Evolutionary conservation across 2,113 vertebrate species (phyloP), one percentile per base, ranked within the genome.

Genomic region (Ptyas mucosa): DNA sequence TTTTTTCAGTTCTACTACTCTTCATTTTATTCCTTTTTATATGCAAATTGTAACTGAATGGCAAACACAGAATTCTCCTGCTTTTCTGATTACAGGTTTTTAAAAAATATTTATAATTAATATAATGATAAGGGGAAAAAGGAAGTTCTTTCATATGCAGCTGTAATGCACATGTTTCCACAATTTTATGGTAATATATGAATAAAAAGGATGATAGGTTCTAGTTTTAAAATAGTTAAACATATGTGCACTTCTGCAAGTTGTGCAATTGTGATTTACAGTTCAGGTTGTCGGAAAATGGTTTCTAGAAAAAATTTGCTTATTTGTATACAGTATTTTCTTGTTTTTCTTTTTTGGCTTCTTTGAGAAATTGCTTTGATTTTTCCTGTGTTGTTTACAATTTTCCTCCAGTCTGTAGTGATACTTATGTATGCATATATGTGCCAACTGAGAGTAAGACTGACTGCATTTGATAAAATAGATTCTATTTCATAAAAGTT

Each of bases 101-200:
- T 39, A 29, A 8, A 20, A n/a, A 86, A 93, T 93, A 93, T 87
- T 53, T 88, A 15, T 23, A 93, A 29, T n/a, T 69, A 81, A 93
- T 0, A 94, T 94, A 90, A 11, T 95, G 18, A 91, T 90, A 39
- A 93, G 75, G 52, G 34, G 0, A 52, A 52, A 94, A 95, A 53
- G 90, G 69, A 94, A 49, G 46, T 24, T 93, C 23, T 86, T 94
- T 87, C 75, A 53, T 87, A 23, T 91, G 43, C 89, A 64, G 53
- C 81, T 46, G 23, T 24, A 89, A 24, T 46, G 39, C 55, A 88
- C 2, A 52, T 52, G 9, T 86, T 8, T 46, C 12, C 75, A 85
- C 10, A 3, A 87, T 49, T 91, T 26, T 8, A 21, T 57, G 57
- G 4, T 75, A 81, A 20, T 61, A 26, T 86, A 49, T 24, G 51